Percentiles rank a stretch among this genome's conserved stretches.
Evolutionary conservation across 2,888 invertebrate species (phyloP).

Genomic region (Drosophila macrospina): DNA sequence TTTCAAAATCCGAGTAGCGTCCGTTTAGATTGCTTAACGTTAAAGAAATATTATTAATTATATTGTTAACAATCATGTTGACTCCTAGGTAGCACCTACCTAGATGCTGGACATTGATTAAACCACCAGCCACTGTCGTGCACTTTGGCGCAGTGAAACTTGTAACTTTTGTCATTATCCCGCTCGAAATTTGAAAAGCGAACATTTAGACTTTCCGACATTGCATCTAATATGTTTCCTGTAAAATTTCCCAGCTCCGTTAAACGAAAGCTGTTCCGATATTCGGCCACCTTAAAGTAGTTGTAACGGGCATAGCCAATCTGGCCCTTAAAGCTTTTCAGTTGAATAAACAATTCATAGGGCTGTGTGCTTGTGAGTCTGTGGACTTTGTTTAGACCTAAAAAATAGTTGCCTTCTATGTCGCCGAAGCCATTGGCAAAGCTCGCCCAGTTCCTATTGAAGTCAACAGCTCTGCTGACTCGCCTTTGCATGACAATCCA

Average conservation of each 20-base stretch:
- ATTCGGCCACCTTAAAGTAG: background rate
- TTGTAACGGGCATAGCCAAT: background rate
- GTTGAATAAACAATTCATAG: slow-evolving; percentile 12
- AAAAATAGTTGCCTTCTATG: slow-evolving; percentile 8
- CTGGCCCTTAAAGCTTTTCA: background rate
- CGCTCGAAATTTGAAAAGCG: slow-evolving; percentile 1
- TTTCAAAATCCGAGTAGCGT: slow-evolving; percentile 13
- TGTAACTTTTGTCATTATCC: background rate
- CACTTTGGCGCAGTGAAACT: background rate
- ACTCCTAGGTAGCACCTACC: slow-evolving; percentile 1
- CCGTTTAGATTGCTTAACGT: slow-evolving; percentile 17
- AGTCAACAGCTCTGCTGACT: slow-evolving; percentile 1
- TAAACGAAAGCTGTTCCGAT: background rate
- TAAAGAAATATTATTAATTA: background rate
- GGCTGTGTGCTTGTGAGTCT: background rate
- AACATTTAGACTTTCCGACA: background rate
- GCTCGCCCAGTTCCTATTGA: background rate
- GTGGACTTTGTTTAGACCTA: slow-evolving; percentile 12
- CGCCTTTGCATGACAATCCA: slow-evolving; percentile 22
- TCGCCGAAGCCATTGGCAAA: slow-evolving; percentile 6
- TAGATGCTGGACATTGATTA: background rate
- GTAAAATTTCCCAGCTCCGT: slow-evolving; percentile 4
- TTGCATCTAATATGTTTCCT: slow-evolving; percentile 2
- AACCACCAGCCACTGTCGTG: slow-evolving; percentile 8
- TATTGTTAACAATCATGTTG: no score